phyloP scores from a whole-genome alignment of 2,113 vertebrate genomes.

The Bubo bubo region DNA sequence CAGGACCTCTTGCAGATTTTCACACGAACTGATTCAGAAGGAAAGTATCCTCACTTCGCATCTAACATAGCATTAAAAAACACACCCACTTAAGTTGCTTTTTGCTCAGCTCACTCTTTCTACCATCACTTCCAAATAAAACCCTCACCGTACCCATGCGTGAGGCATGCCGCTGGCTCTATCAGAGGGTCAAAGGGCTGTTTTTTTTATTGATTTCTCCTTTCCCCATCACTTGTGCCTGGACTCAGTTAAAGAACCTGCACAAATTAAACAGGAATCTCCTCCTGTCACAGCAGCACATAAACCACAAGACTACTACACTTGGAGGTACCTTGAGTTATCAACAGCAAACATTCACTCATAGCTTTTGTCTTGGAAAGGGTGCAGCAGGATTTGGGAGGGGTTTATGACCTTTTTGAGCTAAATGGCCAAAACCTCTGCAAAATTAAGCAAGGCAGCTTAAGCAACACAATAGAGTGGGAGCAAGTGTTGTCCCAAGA shows the following conservation, averaged over 20 bases:
- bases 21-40: not conserved
- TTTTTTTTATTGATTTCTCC: not conserved
- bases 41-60: not conserved
- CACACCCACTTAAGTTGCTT: not conserved
- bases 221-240: too few relatives aligned
- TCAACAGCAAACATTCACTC: not conserved
- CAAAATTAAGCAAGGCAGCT: not conserved
- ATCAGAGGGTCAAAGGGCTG: rapidly evolving
- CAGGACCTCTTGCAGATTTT: not conserved
- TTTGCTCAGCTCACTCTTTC: not conserved
- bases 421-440: not conserved
- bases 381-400: not conserved
- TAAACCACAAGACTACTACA: not conserved
- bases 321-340: not conserved
- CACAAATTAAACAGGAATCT: not conserved
- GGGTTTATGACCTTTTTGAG: not conserved
- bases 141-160: too few relatives aligned
- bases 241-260: not conserved
- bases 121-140: not conserved
- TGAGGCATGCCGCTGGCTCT: too few relatives aligned
- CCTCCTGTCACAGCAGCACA: rapidly evolving
- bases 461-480: not conserved
- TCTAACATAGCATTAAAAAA: not conserved
- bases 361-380: not conserved
- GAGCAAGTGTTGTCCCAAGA: not conserved